Evolutionary conservation across 1,140 invertebrate genomes (phyloP).

Genomic region (Trachymyrmex cornetzi): DNA sequence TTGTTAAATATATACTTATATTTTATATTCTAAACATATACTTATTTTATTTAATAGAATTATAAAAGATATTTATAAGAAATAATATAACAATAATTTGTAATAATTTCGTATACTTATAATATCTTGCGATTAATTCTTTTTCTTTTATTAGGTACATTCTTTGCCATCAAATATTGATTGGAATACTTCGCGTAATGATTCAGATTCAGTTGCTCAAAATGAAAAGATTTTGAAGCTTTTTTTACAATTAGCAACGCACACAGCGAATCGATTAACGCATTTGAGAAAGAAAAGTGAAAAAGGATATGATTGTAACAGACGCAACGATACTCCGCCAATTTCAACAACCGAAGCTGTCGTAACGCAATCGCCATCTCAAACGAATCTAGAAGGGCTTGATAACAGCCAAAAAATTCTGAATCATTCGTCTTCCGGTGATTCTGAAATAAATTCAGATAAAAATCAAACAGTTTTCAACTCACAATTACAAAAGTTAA

Average conservation of each 20-base stretch:
- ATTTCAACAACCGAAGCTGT: neutral
- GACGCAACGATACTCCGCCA: neutral
- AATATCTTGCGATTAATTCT: neutral
- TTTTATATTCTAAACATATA: too few relatives aligned
- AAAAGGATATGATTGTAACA: neutral
- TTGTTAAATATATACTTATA: too few relatives aligned
- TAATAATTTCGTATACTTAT: neutral
- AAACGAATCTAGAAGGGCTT: neutral
- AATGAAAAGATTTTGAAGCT: constrained; percentile 32
- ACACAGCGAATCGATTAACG: neutral
- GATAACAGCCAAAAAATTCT: neutral
- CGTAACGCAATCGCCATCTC: neutral
- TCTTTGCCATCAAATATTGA: constrained; percentile 31
- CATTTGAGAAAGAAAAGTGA: constrained; percentile 8
- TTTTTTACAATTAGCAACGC: constrained; percentile 31
- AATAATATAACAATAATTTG: neutral
- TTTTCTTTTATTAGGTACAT: constrained; percentile 30
- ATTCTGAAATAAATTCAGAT: constrained; percentile 26
- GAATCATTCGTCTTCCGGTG: neutral
- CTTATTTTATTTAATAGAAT: neutral
- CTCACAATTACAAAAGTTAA: neutral
- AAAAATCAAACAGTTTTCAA: neutral
- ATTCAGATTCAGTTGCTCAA: constrained; percentile 13
- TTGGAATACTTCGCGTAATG: neutral
- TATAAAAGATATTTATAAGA: constrained; percentile 1